Percentiles rank a stretch among this genome's conserved stretches.
These are phyloP conservation scores for Cygnus buccinator DNA, from an alignment of 2,113 vertebrate genomes.

Conservation along the genomic window DNA sequence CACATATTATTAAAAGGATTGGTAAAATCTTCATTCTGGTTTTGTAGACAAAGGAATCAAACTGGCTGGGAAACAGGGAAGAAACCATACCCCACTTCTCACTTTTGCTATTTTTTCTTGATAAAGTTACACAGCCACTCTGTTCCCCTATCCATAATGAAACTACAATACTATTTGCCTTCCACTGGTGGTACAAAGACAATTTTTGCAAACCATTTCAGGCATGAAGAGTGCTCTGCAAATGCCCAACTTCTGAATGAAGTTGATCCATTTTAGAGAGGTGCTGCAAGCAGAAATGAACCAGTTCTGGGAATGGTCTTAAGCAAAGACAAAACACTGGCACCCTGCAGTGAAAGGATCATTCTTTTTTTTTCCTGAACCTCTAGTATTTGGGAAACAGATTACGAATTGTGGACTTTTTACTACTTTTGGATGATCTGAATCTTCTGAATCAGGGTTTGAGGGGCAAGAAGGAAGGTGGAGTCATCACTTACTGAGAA, in stretches of 20 bases:
- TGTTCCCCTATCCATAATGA: background rate
- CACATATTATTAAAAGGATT: background rate
- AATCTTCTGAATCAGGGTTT: background rate
- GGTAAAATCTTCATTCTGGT: background rate
- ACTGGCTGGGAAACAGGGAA: background rate
- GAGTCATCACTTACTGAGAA: background rate
- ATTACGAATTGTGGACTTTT: background rate
- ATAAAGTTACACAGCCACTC: rapidly evolving
- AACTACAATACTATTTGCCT: background rate
- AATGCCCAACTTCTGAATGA: background rate
- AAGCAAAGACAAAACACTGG: background rate
- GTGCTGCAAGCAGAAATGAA: background rate
- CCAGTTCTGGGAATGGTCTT: background rate
- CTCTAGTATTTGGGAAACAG: background rate
- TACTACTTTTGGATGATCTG: background rate
- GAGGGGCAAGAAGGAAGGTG: background rate
- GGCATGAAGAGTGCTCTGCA: background rate
- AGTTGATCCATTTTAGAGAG: background rate
- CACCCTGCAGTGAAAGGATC: background rate
- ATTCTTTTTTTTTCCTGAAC: background rate
- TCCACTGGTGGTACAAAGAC: background rate
- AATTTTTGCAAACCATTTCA: background rate
- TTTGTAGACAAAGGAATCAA: background rate
- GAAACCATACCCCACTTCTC: background rate
- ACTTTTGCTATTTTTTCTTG: background rate